Evolutionary conservation across 1,140 invertebrate species (phyloP), one percentile per base, ranked within the genome.

Genomic region (Orussus abietinus): DNA sequence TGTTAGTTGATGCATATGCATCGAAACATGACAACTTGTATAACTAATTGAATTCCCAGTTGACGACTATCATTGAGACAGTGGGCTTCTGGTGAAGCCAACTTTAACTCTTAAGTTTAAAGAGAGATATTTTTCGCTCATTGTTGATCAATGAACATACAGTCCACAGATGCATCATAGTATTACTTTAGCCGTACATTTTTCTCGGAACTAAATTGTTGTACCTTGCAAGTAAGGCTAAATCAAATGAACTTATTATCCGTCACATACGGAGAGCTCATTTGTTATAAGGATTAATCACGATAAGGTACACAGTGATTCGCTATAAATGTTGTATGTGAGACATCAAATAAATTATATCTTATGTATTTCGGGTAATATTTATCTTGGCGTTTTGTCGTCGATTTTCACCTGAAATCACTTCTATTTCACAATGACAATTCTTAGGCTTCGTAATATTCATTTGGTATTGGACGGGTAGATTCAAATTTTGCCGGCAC

Each of bases 101-200:
- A n/a, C n/a, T 29, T 43, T 41, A 20, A 29, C 26, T 36, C 31
- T 28, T 37, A 41, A 39, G 19, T 29, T 26, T 25, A 31, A 44
- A 55, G 37, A 55, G 42, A 62, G 62, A 62, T 68, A 64, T 66
- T 66, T 68, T 66, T 49, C 55, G 59, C 42, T 64, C 63, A 66
- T 69, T 67, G 66, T 69, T 67, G 63, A 67, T 52, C 66, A 60
- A 67, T 69, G 63, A 66, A 59, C 58, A 58, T 63, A 62, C 43
- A 49, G 47, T 47, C 34, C 45, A 57, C 21, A 49, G 30, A 48
- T 31, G 41, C 46, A 45, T 53, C 34, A 57, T 58, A 59, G 47
- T 56, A 54, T 61, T 59, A 55, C 51, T 55, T 57, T 53, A 21
- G 43, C 42, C 31, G 20, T 36, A 48, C 42, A 45, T 55, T 54